Evolutionary conservation across 2,113 vertebrate species (phyloP).

Genomic region (Catagonus wagneri): DNA sequence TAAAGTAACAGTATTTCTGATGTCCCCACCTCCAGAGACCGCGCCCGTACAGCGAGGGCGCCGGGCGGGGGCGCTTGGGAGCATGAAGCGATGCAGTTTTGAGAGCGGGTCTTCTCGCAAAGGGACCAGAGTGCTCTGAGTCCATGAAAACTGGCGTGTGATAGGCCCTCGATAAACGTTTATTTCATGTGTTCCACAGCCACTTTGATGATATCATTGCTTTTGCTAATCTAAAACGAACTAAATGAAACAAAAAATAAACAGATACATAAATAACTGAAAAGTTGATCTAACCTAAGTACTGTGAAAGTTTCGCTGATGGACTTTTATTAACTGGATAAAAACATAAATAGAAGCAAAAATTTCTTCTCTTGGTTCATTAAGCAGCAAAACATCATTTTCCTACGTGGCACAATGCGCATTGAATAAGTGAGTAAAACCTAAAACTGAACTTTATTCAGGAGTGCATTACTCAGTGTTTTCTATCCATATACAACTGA

Average conservation of each 20-base stretch:
- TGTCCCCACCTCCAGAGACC: no score
- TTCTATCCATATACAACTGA: not conserved
- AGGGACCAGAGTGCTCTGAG: not conserved
- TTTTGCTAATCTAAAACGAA: not conserved
- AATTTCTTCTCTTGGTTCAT: not conserved
- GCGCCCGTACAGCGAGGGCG: accelerated
- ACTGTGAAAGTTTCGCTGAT: not conserved
- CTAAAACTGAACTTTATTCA: not conserved
- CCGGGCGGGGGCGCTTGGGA: accelerated
- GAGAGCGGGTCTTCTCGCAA: not conserved
- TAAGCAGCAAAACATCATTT: not conserved
- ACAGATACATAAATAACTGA: not conserved
- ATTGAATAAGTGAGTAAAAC: not conserved
- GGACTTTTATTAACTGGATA: not conserved
- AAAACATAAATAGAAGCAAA: no score
- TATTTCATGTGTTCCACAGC: accelerated
- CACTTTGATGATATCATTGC: accelerated
- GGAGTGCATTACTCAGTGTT: not conserved
- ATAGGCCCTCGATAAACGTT: no score
- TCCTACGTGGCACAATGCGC: accelerated
- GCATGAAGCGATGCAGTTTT: accelerated
- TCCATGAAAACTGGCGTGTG: accelerated
- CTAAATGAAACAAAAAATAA: not conserved
- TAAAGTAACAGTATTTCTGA: not conserved
- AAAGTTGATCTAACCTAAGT: not conserved